Evolutionary conservation across 1,140 invertebrate species (phyloP).

Genomic region (Oreohelix idahoensis): DNA sequence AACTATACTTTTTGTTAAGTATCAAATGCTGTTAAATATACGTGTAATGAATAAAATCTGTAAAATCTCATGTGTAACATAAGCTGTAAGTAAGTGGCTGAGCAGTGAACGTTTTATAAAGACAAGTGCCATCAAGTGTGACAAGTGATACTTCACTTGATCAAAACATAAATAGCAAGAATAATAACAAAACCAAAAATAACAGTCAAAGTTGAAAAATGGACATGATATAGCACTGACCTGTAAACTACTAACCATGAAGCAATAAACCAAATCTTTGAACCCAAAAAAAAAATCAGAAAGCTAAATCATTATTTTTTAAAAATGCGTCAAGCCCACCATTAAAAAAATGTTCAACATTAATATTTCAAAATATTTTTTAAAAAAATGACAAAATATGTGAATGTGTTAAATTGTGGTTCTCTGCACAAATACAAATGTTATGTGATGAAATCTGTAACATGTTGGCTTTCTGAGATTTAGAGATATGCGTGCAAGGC

Average conservation of each 20-base stretch:
- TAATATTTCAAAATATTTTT: not conserved
- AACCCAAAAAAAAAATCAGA: not conserved
- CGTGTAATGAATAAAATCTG: too few relatives aligned
- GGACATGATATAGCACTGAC: too few relatives aligned
- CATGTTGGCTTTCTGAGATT: not conserved
- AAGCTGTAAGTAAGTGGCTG: too few relatives aligned
- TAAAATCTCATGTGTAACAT: too few relatives aligned
- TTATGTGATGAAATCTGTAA: not conserved
- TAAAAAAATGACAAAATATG: not conserved
- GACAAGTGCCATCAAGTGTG: too few relatives aligned
- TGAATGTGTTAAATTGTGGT: not conserved
- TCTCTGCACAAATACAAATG: not conserved
- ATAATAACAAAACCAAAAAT: too few relatives aligned
- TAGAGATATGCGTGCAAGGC: not conserved
- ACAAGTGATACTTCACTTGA: too few relatives aligned
- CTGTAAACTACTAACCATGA: not conserved
- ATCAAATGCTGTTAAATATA: too few relatives aligned
- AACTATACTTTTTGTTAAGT: too few relatives aligned
- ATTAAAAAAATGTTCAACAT: not conserved
- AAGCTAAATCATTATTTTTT: not conserved
- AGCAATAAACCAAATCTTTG: not conserved
- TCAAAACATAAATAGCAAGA: too few relatives aligned
- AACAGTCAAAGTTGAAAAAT: too few relatives aligned
- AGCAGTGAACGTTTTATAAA: too few relatives aligned
- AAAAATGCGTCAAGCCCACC: not conserved